phyloP scores from a whole-genome alignment of 2,797 vertebrate genomes.

The Vultur gryphus region DNA sequence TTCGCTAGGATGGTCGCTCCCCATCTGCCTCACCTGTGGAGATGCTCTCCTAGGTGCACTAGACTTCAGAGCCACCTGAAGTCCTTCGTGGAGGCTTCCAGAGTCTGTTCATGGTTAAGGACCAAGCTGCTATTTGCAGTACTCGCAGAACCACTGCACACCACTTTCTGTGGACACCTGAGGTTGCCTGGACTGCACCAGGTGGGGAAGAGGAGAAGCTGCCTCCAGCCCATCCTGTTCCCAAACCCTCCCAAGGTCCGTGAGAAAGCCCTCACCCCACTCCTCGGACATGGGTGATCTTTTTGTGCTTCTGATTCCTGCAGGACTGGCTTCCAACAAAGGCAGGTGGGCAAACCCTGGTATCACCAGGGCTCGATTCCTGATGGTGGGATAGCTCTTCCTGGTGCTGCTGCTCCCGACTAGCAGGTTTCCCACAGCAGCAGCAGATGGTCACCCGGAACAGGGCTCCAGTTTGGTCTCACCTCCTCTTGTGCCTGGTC shows the following conservation, averaged over 20 bases:
- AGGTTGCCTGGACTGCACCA: not conserved
- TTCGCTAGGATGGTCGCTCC: not conserved
- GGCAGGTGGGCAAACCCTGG: not conserved
- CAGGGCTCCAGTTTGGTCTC: not conserved
- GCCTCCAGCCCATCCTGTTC: not conserved
- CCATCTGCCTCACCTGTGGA: not conserved
- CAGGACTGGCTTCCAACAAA: not conserved
- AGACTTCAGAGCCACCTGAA: not conserved
- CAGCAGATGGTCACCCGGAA: not conserved
- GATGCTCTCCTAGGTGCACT: not conserved
- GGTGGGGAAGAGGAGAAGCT: not conserved
- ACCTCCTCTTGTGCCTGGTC: not conserved
- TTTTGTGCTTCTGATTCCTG: not conserved
- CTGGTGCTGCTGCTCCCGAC: not conserved
- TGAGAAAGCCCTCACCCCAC: not conserved
- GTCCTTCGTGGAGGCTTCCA: not conserved
- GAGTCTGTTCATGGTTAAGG: not conserved
- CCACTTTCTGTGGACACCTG: not conserved
- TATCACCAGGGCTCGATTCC: not conserved
- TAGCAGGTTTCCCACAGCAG: not conserved
- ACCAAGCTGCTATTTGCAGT: not conserved
- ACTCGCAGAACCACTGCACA: not conserved
- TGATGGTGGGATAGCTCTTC: not conserved
- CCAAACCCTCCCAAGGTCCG: not conserved
- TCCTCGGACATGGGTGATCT: fast-evolving